A percentile compares a stretch with the other conserved stretches of the same genome.
phyloP scores from a whole-genome alignment of 2,797 vertebrate genomes.

The Phrynocephalus vlangalii region DNA sequence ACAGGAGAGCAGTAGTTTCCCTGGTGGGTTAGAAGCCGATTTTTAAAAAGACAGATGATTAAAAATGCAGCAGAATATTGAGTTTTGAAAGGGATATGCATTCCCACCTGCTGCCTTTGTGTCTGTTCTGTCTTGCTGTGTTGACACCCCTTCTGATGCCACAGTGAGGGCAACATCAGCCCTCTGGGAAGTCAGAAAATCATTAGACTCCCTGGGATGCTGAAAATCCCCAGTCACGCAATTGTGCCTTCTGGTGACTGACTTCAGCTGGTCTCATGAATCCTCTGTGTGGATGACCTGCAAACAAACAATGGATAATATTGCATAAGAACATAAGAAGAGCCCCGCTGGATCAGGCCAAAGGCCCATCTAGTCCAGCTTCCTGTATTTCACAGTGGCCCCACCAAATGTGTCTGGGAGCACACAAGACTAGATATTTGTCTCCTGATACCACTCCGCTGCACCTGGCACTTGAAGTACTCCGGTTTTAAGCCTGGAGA shows the following conservation, averaged over 20 bases:
- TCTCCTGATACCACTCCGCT: too few species aligned
- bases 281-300: conserved; percentile 23
- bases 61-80: conserved; percentile 69
- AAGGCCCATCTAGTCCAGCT: too few species aligned
- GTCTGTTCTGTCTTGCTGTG: conserved; percentile 48
- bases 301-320: neutral
- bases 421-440: too few species aligned
- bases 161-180: conserved; percentile 25
- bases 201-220: conserved; percentile 39
- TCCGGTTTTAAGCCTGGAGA: too few species aligned
- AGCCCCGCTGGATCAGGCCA: too few species aligned
- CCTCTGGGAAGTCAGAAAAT: conserved; percentile 39
- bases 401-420: too few species aligned
- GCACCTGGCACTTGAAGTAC: too few species aligned
- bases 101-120: conserved; percentile 27
- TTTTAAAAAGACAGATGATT: conserved; percentile 61
- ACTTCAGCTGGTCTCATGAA: conserved; percentile 15
- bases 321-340: neutral
- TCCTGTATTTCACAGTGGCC: too few species aligned
- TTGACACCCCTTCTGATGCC: conserved; percentile 41
- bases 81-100: conserved; percentile 46
- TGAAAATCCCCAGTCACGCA: conserved; percentile 40
- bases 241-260: conserved; percentile 42
- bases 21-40: conserved; percentile 49
- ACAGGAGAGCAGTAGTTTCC: conserved; percentile 33